Conservation (phyloP, 2,113 vertebrate species). For the Odobenus rosmarus region DNA sequence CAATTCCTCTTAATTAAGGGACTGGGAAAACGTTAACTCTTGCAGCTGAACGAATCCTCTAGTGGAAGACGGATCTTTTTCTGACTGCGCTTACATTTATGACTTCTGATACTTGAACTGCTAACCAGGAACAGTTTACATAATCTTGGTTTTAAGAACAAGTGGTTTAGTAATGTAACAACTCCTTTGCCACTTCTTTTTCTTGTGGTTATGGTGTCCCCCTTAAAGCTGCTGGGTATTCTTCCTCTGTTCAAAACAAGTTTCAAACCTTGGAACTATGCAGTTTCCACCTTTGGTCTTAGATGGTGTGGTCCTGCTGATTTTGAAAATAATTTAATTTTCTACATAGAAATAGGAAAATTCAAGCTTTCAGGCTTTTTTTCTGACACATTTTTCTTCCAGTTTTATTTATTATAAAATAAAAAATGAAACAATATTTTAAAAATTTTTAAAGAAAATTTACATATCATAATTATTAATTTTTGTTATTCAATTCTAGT, state of each 20-base stretch:
- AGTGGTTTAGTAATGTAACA: not conserved
- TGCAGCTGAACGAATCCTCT: not conserved
- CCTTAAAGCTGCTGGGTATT: not conserved
- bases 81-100: not conserved
- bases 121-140: not conserved
- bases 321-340: conserved; percentile 62
- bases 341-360: conserved; percentile 35
- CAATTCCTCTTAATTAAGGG: not conserved
- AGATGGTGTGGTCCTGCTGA: not conserved
- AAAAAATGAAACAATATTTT: not conserved
- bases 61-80: not conserved
- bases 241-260: not conserved
- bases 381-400: not conserved
- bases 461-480: not conserved
- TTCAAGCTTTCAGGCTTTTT: not conserved
- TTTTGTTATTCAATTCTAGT: not conserved
- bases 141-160: not conserved
- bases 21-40: not conserved
- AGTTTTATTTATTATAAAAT: conserved; percentile 36
- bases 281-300: conserved; percentile 35
- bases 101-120: conserved; percentile 1
- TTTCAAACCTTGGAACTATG: not conserved
- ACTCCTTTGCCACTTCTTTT: conserved; percentile 50
- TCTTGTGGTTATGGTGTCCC: not conserved
- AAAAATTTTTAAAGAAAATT: not conserved